These are phyloP conservation scores for Pseudomyrmex sp. DNA, from an alignment of 1,140 invertebrate species.

Conservation along the genomic window DNA sequence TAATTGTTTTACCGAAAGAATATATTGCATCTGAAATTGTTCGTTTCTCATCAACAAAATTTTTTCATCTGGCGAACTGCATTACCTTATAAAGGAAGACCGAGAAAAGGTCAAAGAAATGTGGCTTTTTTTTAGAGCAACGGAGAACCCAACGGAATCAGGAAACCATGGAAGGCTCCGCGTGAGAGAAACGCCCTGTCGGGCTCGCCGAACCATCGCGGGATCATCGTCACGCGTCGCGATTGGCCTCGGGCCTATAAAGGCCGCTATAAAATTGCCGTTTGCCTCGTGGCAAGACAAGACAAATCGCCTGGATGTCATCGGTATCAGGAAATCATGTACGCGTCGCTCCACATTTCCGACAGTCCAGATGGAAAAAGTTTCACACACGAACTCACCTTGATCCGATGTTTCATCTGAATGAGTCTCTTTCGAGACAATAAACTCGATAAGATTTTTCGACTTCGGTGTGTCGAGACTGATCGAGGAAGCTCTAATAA, in stretches of 20 bases:
- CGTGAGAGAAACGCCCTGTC: slow-evolving; percentile 20
- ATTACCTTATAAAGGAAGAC: neutral
- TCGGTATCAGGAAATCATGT: slow-evolving; percentile 75
- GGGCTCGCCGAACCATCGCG: slow-evolving; percentile 4
- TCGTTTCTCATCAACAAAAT: too few relatives aligned
- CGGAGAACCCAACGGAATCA: slow-evolving; percentile 72
- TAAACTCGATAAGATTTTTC: neutral
- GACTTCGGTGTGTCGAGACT: neutral
- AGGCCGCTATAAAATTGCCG: slow-evolving; percentile 67
- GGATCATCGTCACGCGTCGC: slow-evolving; percentile 19
- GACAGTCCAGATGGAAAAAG: neutral
- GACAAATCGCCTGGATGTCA: slow-evolving; percentile 79
- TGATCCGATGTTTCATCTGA: neutral
- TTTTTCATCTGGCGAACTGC: too few relatives aligned
- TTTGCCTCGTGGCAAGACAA: slow-evolving; percentile 69
- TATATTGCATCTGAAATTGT: too few relatives aligned
- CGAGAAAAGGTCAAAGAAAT: slow-evolving; percentile 13
- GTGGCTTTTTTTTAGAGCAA: slow-evolving; percentile 70
- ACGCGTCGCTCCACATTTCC: slow-evolving; percentile 23
- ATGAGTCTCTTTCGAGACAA: neutral
- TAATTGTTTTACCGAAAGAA: too few relatives aligned
- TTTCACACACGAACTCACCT: neutral
- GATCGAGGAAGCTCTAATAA: too few relatives aligned
- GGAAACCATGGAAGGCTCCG: slow-evolving; percentile 71
- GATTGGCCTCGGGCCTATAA: slow-evolving; percentile 65